These are phyloP conservation scores for Actinia equina DNA, from an alignment of 64 coral and sea anemone genomes.

Conservation along the genomic window DNA sequence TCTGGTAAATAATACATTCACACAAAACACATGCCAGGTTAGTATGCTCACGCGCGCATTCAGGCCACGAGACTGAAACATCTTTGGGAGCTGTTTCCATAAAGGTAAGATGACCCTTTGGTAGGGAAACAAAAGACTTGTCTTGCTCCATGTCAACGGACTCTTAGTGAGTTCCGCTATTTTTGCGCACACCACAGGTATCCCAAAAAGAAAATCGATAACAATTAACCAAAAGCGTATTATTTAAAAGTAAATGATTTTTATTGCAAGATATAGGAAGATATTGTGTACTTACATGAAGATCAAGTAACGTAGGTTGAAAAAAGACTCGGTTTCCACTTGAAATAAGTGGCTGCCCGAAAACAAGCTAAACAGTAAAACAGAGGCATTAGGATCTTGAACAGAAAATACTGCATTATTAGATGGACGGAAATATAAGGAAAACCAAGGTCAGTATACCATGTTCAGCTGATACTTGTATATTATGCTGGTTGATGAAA, in stretches of 20 bases:
- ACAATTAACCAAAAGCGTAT: background rate
- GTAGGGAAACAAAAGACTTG: too few relatives aligned
- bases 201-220: background rate
- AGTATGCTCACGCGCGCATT: too few relatives aligned
- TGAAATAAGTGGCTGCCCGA: constrained; percentile 4
- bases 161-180: background rate
- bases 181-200: background rate
- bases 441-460: too few relatives aligned
- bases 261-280: too few relatives aligned
- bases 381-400: background rate
- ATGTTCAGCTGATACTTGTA: too few relatives aligned
- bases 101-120: too few relatives aligned
- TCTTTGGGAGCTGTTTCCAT: too few relatives aligned
- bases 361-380: background rate
- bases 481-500: too few relatives aligned
- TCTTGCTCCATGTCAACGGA: too few relatives aligned
- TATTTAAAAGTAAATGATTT: background rate
- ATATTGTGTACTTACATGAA: background rate
- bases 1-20: background rate
- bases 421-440: too few relatives aligned
- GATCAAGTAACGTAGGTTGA: background rate
- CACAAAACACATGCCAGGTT: background rate
- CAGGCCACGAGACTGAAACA: too few relatives aligned
- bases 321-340: background rate
- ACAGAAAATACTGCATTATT: background rate